Conservation (phyloP, 2,797 vertebrate genomes). For the Crocodylus rhombifer region DNA sequence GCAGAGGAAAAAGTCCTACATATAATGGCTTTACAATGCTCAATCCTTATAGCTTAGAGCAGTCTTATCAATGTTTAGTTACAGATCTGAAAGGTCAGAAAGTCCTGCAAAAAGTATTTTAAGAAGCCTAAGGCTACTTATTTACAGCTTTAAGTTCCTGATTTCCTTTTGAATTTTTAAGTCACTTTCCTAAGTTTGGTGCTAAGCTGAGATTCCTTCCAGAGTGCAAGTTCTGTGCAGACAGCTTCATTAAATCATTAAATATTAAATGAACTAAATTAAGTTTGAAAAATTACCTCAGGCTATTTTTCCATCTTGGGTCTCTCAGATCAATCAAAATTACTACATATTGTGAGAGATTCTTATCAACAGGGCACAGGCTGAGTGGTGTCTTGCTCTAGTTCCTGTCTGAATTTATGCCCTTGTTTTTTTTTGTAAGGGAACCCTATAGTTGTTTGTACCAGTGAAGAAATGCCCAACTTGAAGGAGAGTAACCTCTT, state of each 20-base stretch:
- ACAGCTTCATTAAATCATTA: slow-evolving; percentile 78
- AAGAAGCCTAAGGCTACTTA: slow-evolving; percentile 55
- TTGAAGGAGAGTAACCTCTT: slow-evolving; percentile 41
- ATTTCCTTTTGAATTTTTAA: slow-evolving; percentile 73
- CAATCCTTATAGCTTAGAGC: slow-evolving; percentile 11
- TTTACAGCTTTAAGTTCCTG: slow-evolving; percentile 68
- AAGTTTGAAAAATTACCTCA: slow-evolving; percentile 80
- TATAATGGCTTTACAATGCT: slow-evolving; percentile 54
- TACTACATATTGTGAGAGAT: slow-evolving; percentile 46
- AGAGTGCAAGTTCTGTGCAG: slow-evolving; percentile 70
- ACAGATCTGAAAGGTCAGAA: slow-evolving; percentile 52
- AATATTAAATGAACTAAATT: slow-evolving; percentile 83
- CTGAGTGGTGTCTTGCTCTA: slow-evolving; percentile 11
- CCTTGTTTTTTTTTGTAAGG: slow-evolving; percentile 20
- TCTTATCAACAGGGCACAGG: slow-evolving; percentile 58
- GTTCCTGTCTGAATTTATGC: slow-evolving; percentile 45
- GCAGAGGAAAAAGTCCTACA: neutral
- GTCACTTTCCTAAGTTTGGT: slow-evolving; percentile 68
- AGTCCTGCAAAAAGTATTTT: slow-evolving; percentile 58
- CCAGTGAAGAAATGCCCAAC: slow-evolving; percentile 28
- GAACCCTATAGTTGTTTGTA: neutral
- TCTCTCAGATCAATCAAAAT: slow-evolving; percentile 77
- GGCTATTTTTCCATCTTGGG: slow-evolving; percentile 74
- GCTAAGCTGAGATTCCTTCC: slow-evolving; percentile 65
- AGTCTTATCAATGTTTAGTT: slow-evolving; percentile 14